Conservation (phyloP, 2,888 invertebrate species). For the Erebia palarica region DNA sequence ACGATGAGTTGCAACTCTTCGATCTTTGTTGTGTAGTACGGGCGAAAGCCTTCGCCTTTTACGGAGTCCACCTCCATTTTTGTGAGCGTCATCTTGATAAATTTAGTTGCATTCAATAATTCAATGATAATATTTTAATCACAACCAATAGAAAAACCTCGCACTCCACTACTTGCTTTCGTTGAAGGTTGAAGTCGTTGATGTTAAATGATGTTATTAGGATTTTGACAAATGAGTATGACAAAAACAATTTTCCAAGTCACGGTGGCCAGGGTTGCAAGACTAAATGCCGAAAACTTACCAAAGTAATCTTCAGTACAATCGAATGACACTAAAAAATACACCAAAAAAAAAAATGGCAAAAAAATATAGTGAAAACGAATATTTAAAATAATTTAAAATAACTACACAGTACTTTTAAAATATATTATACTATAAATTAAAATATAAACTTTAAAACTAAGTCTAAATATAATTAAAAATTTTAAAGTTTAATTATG, state of each 20-base stretch:
- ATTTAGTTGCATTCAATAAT: constrained; percentile 40
- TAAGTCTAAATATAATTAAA: too few relatives aligned
- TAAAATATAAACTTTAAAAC: too few relatives aligned
- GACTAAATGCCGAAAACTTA: neutral
- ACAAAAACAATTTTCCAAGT: constrained; percentile 54
- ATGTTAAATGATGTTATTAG: neutral
- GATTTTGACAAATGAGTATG: constrained; percentile 36
- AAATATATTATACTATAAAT: too few relatives aligned
- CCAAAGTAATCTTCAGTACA: neutral
- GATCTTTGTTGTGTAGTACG: constrained; percentile 98
- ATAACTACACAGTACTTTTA: too few relatives aligned
- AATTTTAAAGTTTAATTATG: too few relatives aligned
- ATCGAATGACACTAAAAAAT: too few relatives aligned
- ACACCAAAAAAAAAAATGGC: too few relatives aligned
- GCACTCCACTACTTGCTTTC: neutral
- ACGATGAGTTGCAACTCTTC: constrained; percentile 98
- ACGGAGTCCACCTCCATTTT: constrained; percentile 88
- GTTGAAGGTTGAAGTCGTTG: too few relatives aligned
- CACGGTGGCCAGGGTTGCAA: constrained; percentile 49
- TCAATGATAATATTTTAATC: neutral
- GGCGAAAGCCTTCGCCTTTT: constrained; percentile 94
- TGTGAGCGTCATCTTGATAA: constrained; percentile 66
- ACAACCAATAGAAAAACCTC: neutral
- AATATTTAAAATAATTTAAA: too few relatives aligned
- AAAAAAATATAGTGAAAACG: too few relatives aligned